Evolutionary conservation across 1,140 invertebrate genomes (phyloP), one percentile per base, ranked within the genome.

Genomic region (Drosophila lacertosa): DNA sequence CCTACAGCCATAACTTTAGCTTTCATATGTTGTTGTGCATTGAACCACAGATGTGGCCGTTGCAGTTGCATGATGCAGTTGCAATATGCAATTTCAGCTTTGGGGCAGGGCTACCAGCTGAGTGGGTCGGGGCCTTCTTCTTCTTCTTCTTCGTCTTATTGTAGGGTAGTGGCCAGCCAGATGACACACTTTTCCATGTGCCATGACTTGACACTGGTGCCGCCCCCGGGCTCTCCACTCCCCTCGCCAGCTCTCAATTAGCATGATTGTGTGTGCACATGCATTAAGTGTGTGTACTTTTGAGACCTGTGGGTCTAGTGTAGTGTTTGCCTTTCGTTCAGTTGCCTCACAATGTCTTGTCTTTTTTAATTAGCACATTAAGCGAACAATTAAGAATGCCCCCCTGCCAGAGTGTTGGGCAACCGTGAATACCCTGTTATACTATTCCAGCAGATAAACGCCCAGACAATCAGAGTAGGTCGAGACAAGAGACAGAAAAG

Each of bases 291-390:
- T 24, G 45, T 29, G 11, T n/a, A 26, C 29, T 45, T 44, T 44
- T 32, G 42, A 62, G 29, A 64, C 51, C 62, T 57, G 15, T 55
- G 15, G 50, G 40, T 44, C 32, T 57, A 22, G 35, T 39, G 48
- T 57, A 22, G 35, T 39, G 48, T 42, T 62, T 50, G 47, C 33
- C 20, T 40, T 50, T 4, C 22, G 37, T 33, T 53, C 13, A 40
- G 13, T 59, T 39, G 22, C 32, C 58, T 22, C 32, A 10, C 10
- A n/a, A 6, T n/a, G 15, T 55, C 50, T 20, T 48, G 18, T 29
- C 66, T 55, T 69, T 55, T 69, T 69, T 51, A 69, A 69, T 69
- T 69, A 69, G 66, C 59, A 37, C 59, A 69, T 63, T 69, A 62
- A 45, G 18, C 18, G 18, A 62, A 22, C 15, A 44, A 33, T n/a